Percentiles rank a stretch among this genome's conserved stretches.
Conservation (phyloP, 2,113 vertebrate genomes). For the Leptocoma aspasia region DNA sequence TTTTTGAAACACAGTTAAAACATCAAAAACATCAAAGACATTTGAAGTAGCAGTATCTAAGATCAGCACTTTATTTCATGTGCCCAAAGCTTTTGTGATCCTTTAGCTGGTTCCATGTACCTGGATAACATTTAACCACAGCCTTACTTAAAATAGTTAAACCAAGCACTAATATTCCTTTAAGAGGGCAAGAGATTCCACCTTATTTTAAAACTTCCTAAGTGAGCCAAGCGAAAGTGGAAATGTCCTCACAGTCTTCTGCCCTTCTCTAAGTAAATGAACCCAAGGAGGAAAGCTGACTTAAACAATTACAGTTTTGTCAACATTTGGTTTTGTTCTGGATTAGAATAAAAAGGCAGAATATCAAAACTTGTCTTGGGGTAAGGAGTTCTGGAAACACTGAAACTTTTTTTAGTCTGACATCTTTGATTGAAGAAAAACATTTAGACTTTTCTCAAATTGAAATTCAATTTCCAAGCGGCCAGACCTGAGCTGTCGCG, state of each 20-base stretch:
- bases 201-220: neutral
- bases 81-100: neutral
- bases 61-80: neutral
- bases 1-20: neutral
- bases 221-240: neutral
- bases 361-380: neutral
- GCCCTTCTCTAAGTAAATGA: neutral
- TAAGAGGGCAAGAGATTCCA: neutral
- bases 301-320: conserved; percentile 12
- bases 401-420: conserved; percentile 14
- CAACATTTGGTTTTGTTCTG: conserved; percentile 17
- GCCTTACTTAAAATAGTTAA: neutral
- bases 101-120: neutral
- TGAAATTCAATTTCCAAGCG: conserved; percentile 23
- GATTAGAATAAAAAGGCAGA: neutral
- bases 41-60: neutral
- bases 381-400: neutral
- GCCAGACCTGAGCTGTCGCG: neutral
- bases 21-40: neutral
- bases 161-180: neutral
- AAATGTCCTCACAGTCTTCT: neutral
- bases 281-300: conserved; percentile 1
- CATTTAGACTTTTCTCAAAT: conserved; percentile 33
- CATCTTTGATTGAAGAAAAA: conserved; percentile 44
- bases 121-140: fast-evolving